Base-by-base conservation (phyloP, 2,888 invertebrate genomes). In the Apoderus coryli region DNA sequence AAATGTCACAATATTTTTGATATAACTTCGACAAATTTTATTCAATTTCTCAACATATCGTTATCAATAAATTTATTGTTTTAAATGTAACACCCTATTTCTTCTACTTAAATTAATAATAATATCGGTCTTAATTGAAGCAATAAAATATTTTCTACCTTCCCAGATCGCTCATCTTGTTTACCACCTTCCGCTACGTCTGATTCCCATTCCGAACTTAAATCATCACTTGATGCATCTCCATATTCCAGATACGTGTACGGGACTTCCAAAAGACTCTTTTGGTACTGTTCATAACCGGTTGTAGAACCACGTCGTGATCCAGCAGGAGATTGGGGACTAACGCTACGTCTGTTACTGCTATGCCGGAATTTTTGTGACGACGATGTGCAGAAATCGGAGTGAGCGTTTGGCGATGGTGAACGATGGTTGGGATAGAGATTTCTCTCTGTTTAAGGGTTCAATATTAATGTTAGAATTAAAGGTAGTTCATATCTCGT, bases 171-270 rank as follows among this genome's bases (percentile, higher is more conserved):
- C 19, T 19, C 19, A 6, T n/a, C 7, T 7, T 19, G 6, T 7
- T 6, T 6, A 7, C 19, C 19, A 6, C 6, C 7, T 14, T 26
- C 15, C 9, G 32, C 30, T 19, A 35, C 39, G 4, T 39, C 39
- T n/a, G 26, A 19, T 16, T 39, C 39, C 10, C 35, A 84, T 51
- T 88, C 88, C 9, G 86, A 86, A 54, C 84, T 85, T 37, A 88
- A 69, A 57, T 88, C 88, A 56, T 89, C 88, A 52, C 82, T 84
- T 42, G 82, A 82, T n/a, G 84, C 81, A 49, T 86, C 85, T 9
- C 82, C 85, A 55, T 81, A 89, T 49, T 88, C 88, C 38, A 73
- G 62, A 15, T 66, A 66, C 23, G 32, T 33, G 63, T 72, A 66
- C 0, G 81, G 81, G 41, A 85, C 82, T 49, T 79, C 74, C 40